Conservation (phyloP, 2,113 vertebrate genomes). For the Sarotherodon lohbergeri region DNA sequence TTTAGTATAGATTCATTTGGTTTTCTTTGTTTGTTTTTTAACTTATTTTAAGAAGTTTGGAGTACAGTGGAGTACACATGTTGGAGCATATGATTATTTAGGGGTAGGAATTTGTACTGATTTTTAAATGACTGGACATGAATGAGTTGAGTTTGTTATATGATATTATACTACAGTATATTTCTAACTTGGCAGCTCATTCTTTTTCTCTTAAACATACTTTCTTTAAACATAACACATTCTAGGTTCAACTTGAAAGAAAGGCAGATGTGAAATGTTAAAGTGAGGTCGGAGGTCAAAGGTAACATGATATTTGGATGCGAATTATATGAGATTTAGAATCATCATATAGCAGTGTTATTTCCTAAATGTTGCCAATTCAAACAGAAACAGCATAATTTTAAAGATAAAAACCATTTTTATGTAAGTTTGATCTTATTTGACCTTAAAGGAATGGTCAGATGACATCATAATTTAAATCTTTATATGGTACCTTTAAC, state of each 20-base stretch:
- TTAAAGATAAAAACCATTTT: not conserved
- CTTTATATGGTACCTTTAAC: rapidly evolving
- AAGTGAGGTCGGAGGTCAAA: not conserved
- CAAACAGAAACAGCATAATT: not conserved
- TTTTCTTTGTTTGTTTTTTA: not conserved
- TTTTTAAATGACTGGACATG: not conserved
- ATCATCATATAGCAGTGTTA: not conserved
- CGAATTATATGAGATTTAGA: not conserved
- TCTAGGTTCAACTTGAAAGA: not conserved
- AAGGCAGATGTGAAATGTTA: not conserved
- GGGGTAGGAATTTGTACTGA: not conserved
- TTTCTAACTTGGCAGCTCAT: not conserved
- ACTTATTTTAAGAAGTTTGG: not conserved
- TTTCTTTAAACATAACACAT: not conserved
- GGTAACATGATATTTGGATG: not conserved
- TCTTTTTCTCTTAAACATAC: not conserved
- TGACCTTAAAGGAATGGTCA: not conserved
- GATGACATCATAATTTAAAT: not conserved
- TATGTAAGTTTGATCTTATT: not conserved
- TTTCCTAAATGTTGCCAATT: not conserved
- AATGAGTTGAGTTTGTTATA: not conserved
- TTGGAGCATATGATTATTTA: not conserved
- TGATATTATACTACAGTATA: not conserved
- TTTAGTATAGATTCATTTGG: not conserved
- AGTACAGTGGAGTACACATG: not conserved